Base-by-base conservation (phyloP, 2,797 vertebrate genomes). In the Microctenopoma steveboyesi region DNA sequence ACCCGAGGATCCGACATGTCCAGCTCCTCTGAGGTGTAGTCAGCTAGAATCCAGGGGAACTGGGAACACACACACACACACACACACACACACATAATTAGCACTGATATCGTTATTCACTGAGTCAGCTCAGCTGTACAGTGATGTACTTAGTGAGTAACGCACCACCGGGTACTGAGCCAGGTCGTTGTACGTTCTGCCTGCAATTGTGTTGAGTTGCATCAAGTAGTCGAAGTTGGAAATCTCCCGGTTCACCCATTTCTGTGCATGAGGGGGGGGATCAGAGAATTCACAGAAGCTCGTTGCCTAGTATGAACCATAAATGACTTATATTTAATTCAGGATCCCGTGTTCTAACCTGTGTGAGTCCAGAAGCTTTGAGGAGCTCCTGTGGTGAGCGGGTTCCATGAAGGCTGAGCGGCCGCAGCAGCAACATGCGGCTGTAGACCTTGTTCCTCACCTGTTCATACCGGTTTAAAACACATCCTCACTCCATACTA, bases 141-240 rank as follows among this genome's bases (percentile, higher is more conserved):
- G 5, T 2, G 0, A 7, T 2, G 28, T 30, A 2, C 4, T 49
- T 7, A 12, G 30, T 15, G 11, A 50, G 4, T 27, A 11, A 84
- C 92, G 66, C 93, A 99, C 98, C 95, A 99, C 97, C 33, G 98
- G 98, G 88, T 99, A 99, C 81, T 99, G 98, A 40, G 98, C 95
- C 81, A 99, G 95, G 86, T 99, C 91, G 76, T 98, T 99, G 88
- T 99, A 98, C 12, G 97, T 98, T 72, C 98, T 91, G 83, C 98
- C 98, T 55, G 98, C 98, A 46, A 99, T 97, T 16, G 97, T 98
- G 94, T 99, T 99, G 69, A 99, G 93, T 68, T 99, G 98, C 93
- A 99, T 98, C 92, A 99, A 91, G 86, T 99, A 99, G 90, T 99
- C 97, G 61, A 99, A 99, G 91, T 98, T 99, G 74, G 97, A 96